Evolutionary conservation across 2,797 vertebrate species (phyloP).

Genomic region (Rhincodon typus): DNA sequence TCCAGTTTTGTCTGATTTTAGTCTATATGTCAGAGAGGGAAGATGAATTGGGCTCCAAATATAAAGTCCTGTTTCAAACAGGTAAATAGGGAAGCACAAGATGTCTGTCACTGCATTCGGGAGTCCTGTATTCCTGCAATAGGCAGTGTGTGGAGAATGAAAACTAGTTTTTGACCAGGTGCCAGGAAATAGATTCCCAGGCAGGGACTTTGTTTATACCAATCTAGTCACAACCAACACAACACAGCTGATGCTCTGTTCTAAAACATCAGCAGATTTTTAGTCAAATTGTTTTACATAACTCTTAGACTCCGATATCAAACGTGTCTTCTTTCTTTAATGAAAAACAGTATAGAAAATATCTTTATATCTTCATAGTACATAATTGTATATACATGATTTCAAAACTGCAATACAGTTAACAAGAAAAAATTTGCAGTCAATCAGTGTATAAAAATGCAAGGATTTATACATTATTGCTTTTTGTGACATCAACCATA

Average conservation of each 20-base stretch:
- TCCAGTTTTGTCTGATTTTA: not conserved
- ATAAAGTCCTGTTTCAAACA: not conserved
- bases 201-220: not conserved
- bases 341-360: conserved; percentile 64
- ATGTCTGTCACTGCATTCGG: not conserved
- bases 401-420: conserved; percentile 67
- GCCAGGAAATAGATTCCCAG: too few species aligned
- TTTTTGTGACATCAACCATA: conserved; percentile 49
- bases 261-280: not conserved
- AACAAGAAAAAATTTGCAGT: conserved; percentile 54
- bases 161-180: not conserved
- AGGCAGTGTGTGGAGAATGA: not conserved
- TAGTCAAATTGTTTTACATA: not conserved
- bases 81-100: not conserved
- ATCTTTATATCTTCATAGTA: conserved; percentile 73
- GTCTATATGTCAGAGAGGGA: not conserved
- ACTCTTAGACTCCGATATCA: conserved; percentile 20
- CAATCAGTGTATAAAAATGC: conserved; percentile 59
- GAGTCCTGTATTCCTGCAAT: not conserved
- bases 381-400: conserved; percentile 73
- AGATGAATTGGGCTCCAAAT: not conserved
- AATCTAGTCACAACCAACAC: not conserved
- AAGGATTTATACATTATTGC: conserved; percentile 59
- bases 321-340: conserved; percentile 59
- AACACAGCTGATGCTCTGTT: not conserved